Evolutionary conservation across 2,888 invertebrate genomes (phyloP), one percentile per base, ranked within the genome.

Genomic region (Bembecia ichneumoniformis): DNA sequence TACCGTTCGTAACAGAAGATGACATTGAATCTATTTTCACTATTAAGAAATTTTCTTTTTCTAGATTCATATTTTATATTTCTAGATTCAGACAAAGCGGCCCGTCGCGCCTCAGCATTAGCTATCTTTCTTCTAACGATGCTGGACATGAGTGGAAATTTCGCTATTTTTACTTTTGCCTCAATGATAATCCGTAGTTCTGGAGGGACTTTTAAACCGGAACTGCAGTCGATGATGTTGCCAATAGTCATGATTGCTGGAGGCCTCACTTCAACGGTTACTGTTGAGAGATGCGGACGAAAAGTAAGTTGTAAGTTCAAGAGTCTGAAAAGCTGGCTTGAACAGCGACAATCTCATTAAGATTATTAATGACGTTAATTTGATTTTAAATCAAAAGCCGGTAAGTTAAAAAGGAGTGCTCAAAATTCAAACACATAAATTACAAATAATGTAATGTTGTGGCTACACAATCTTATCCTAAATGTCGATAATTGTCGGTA

Each of bases 91-190:
- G 48, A 54, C 17, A 53, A 51, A 34, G 47, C 51, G 0, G 44
- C 48, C 15, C 46, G 51, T 16, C 46, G 44, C 1, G 50, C 48
- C 3, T 16, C 51, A 10, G 36, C 35, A 15, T 40, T 54, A 10
- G 54, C 48, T 7, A 14, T 54, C 13, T 14, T 52, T 9, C 13
- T 52, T 13, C 51, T 54, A 28, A 35, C 54, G 2, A 9, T 47
- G 10, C 45, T 51, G 11, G 51, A 51, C 36, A 35, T 43, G 0
- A 46, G 50, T 17, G 54, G 54, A 2, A 52, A 40, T 14, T 51
- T 48, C n/a, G 51, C 54, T 3, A 47, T 54, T 3, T 40, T 50
- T 3, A 35, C 54, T n/a, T 54, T 51, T 20, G 54, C 54, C 7
- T 51, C 54, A 2, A 16, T 50, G 14, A 54, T 54, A 9, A 14